Percentiles rank a stretch among this genome's conserved stretches.
phyloP scores from a whole-genome alignment of 2,797 vertebrate species.

The Benthosema pterotum region DNA sequence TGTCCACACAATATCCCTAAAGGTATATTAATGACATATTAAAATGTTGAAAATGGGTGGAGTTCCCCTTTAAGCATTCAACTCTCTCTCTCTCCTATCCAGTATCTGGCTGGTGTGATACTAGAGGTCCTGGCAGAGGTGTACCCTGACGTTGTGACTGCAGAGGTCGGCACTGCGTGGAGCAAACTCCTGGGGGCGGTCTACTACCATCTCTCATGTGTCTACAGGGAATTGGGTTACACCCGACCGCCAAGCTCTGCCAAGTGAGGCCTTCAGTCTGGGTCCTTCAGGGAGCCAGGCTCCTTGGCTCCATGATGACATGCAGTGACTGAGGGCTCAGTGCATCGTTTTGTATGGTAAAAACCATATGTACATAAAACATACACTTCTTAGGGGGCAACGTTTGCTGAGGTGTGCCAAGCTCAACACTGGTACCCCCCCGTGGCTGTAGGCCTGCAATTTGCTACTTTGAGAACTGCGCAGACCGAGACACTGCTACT shows the following conservation, averaged over 20 bases:
- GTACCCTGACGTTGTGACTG: slow-evolving; percentile 84
- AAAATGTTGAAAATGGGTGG: too few species aligned
- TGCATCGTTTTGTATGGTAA: too few species aligned
- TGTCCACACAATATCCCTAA: too few species aligned
- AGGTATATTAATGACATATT: too few species aligned
- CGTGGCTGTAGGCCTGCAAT: neutral
- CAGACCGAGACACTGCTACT: slow-evolving; percentile 13
- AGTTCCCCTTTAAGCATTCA: too few species aligned
- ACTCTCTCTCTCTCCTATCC: slow-evolving; percentile 6
- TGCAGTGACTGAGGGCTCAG: too few species aligned
- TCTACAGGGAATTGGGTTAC: slow-evolving; percentile 92
- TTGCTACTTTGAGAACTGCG: neutral
- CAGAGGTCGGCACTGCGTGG: slow-evolving; percentile 88
- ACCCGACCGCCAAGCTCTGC: slow-evolving; percentile 77
- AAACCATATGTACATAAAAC: too few species aligned
- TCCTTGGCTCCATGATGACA: too few species aligned
- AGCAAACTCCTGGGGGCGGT: slow-evolving; percentile 86
- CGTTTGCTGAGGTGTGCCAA: too few species aligned
- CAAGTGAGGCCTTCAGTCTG: slow-evolving; percentile 48
- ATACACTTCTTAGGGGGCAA: too few species aligned
- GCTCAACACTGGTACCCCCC: too few species aligned
- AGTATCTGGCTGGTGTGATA: slow-evolving; percentile 91
- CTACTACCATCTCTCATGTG: slow-evolving; percentile 79
- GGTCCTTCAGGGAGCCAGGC: neutral
- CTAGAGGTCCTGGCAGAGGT: slow-evolving; percentile 90